Conservation (phyloP, 2,797 vertebrate species). For the Pipistrellus kuhlii region DNA sequence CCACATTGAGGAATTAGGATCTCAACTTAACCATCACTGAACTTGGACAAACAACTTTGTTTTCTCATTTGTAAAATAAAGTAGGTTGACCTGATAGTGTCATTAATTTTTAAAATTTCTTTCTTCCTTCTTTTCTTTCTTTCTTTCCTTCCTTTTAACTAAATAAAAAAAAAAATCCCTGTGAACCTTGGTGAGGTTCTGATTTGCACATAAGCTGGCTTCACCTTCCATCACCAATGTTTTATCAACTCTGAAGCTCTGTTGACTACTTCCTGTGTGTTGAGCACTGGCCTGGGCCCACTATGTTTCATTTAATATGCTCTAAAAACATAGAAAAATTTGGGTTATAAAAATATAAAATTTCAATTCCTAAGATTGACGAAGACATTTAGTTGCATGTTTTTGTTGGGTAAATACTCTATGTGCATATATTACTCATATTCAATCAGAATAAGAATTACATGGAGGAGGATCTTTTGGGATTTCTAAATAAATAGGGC, state of each 20-base stretch:
- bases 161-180: not conserved
- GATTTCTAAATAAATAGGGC: not conserved
- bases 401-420: not conserved
- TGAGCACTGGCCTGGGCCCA: not conserved
- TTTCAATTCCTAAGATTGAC: not conserved
- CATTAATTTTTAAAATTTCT: not conserved
- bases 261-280: not conserved
- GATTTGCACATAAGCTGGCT: not conserved
- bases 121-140: no score
- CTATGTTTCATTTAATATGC: not conserved
- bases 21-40: not conserved
- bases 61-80: slow-evolving; percentile 3
- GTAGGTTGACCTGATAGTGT: not conserved
- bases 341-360: not conserved
- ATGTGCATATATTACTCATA: not conserved
- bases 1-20: not conserved
- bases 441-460: not conserved
- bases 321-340: not conserved
- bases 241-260: not conserved
- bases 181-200: not conserved
- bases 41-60: not conserved
- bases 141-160: no score
- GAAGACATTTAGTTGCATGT: not conserved
- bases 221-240: not conserved
- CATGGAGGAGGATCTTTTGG: not conserved